Percentiles rank a stretch among this genome's conserved stretches.
Conservation (phyloP, 2,113 vertebrate genomes). For the Clarias batrachus region DNA sequence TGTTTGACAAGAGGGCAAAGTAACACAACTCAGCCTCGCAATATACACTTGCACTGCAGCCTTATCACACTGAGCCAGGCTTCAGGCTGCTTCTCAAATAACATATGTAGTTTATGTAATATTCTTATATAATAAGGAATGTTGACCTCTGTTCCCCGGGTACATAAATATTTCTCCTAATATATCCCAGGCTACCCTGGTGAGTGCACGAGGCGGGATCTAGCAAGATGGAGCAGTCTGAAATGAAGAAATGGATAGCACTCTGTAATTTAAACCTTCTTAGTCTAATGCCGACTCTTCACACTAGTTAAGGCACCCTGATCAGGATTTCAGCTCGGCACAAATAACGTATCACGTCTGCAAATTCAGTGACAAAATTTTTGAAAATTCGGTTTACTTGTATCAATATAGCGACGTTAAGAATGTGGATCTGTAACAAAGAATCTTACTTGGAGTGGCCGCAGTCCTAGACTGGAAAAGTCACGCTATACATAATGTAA, state of each 20-base stretch:
- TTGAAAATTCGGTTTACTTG: not conserved
- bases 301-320: not conserved
- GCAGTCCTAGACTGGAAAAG: conserved; percentile 54
- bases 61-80: not conserved
- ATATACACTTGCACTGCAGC: not conserved
- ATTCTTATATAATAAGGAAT: conserved; percentile 28
- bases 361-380: not conserved
- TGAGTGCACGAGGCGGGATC: conserved; percentile 2
- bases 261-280: conserved; percentile 19
- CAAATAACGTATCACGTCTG: not conserved
- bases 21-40: not conserved
- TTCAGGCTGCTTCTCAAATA: not conserved
- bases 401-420: not conserved
- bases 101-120: not conserved
- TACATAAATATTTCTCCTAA: not conserved
- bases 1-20: conserved; percentile 3
- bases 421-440: conserved; percentile 26
- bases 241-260: not conserved
- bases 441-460: conserved; percentile 38
- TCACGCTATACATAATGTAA: conserved; percentile 65
- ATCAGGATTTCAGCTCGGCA: not conserved
- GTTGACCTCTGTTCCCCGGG: not conserved
- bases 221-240: not conserved
- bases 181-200: conserved; percentile 14
- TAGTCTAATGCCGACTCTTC: not conserved